These are phyloP conservation scores for Leptinotarsa lineolata DNA, from an alignment of 1,140 invertebrate genomes.

Conservation along the genomic window DNA sequence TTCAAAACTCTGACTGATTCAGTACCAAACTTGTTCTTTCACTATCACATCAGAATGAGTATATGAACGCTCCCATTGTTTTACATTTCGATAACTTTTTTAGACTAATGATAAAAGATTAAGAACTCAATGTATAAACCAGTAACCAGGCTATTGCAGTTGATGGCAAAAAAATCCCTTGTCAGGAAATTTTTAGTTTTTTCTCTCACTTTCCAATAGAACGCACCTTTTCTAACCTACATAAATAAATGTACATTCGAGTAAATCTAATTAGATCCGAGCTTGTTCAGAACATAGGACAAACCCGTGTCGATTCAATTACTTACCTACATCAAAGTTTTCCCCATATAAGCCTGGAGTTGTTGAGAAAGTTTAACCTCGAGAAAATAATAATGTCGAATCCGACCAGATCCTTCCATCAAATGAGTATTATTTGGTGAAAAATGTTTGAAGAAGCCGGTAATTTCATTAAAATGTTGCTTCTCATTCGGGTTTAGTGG, in stretches of 20 bases:
- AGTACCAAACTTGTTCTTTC: too few relatives aligned
- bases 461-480: constrained; percentile 11
- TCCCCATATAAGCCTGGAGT: constrained; percentile 1
- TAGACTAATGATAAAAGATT: too few relatives aligned
- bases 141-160: too few relatives aligned
- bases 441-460: constrained; percentile 3
- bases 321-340: constrained; percentile 12
- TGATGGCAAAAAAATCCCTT: too few relatives aligned
- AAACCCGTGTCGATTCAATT: constrained; percentile 16
- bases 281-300: not conserved
- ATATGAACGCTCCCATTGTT: too few relatives aligned
- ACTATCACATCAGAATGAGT: too few relatives aligned
- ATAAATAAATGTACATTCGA: not conserved
- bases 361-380: constrained; percentile 5
- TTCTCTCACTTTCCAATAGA: too few relatives aligned
- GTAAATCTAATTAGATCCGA: constrained; percentile 2
- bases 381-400: constrained; percentile 9
- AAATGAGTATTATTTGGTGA: constrained; percentile 7
- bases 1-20: too few relatives aligned
- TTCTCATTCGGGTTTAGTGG: constrained; percentile 12
- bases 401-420: not conserved
- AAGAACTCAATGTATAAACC: too few relatives aligned
- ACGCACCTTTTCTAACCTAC: too few relatives aligned
- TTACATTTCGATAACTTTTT: too few relatives aligned
- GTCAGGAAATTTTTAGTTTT: too few relatives aligned